Conservation (phyloP, 2,113 vertebrate species). For the Morphnarchus princeps region DNA sequence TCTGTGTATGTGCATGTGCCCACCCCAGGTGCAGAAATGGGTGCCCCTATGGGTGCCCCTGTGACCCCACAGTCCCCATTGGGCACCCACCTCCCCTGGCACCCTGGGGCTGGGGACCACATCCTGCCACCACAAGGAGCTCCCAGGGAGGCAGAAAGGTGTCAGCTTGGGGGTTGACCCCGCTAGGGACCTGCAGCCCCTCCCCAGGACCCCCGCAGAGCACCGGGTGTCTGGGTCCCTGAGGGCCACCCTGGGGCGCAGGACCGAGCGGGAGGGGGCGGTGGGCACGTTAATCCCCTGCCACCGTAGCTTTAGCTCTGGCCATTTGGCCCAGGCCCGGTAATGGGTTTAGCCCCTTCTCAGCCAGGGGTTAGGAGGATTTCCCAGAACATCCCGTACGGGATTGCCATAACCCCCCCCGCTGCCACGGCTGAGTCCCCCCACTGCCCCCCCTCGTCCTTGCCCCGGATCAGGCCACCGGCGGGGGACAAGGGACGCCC, state of each 20-base stretch:
- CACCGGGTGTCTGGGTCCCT: fast-evolving
- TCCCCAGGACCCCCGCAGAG: fast-evolving
- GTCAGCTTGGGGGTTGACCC: background rate
- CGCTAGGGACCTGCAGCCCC: background rate
- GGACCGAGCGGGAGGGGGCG: fast-evolving
- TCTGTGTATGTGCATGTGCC: fast-evolving
- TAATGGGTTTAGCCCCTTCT: conserved; percentile 61
- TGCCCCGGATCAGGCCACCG: background rate
- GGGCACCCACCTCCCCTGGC: background rate
- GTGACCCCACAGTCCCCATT: background rate
- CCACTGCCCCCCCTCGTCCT: fast-evolving
- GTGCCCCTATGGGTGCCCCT: fast-evolving
- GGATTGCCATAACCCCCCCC: conserved; percentile 10
- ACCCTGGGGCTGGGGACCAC: too few relatives aligned
- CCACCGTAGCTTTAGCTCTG: background rate
- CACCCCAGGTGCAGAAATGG: background rate
- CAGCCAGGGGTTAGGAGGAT: conserved; percentile 50
- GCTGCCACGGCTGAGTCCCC: background rate
- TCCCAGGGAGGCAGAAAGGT: background rate
- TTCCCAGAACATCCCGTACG: conserved; percentile 62
- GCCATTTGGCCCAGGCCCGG: background rate
- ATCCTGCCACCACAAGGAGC: background rate
- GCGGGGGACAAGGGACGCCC: background rate
- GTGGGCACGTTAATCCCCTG: background rate
- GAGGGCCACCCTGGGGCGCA: background rate